Conservation (phyloP, 2,797 vertebrate genomes). For the Acrossocheilus fasciatus region DNA sequence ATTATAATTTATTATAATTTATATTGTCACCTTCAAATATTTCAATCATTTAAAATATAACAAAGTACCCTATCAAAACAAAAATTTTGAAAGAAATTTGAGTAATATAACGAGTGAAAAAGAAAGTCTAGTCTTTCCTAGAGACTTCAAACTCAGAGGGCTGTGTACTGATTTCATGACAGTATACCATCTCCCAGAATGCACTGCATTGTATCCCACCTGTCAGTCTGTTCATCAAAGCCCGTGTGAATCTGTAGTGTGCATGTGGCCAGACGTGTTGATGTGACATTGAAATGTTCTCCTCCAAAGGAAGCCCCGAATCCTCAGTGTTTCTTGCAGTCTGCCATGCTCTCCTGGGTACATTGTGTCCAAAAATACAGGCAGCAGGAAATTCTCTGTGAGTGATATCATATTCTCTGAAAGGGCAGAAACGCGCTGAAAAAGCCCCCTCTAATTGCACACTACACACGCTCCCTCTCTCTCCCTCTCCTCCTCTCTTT, state of each 20-base stretch:
- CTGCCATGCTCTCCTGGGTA: conserved; percentile 59
- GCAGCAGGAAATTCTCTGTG: conserved; percentile 63
- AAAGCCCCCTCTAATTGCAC: conserved; percentile 61
- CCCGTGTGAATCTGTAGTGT: conserved; percentile 10
- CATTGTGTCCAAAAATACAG: conserved; percentile 62
- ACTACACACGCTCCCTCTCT: conserved; percentile 50
- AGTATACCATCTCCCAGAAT: neutral
- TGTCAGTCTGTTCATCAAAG: conserved; percentile 35
- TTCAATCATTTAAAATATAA: neutral
- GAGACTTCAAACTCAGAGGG: neutral
- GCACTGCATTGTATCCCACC: conserved; percentile 13
- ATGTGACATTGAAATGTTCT: conserved; percentile 38
- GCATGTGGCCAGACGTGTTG: conserved; percentile 33
- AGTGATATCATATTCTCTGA: conserved; percentile 64
- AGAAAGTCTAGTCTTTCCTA: neutral
- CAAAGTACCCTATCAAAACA: neutral
- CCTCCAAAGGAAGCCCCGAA: conserved; percentile 46
- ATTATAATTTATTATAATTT: too few species aligned
- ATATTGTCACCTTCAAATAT: too few species aligned
- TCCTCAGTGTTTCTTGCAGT: conserved; percentile 50
- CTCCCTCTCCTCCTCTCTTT: conserved; percentile 34
- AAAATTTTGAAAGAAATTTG: neutral
- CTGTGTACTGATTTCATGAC: conserved; percentile 23
- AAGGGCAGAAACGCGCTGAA: conserved; percentile 60
- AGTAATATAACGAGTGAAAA: neutral